Evolutionary conservation across 92 coral and sea anemone species (phyloP).

Genomic region (Anthopleura xanthogrammica): DNA sequence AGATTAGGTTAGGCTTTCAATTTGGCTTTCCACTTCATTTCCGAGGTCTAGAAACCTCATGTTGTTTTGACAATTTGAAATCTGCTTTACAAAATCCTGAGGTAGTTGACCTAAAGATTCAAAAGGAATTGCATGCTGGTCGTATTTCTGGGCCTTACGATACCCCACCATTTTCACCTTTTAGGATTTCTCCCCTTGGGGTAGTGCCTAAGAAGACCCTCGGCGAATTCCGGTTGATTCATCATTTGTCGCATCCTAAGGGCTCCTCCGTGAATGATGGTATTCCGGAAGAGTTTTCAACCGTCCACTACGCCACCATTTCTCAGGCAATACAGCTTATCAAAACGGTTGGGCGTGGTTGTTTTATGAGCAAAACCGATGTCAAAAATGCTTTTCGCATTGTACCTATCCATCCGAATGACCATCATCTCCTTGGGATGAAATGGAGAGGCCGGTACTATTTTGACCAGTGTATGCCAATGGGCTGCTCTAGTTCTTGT

Average conservation of each 20-base stretch:
- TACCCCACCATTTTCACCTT: conserved; percentile 45
- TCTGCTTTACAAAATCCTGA: conserved; percentile 36
- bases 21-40: conserved; percentile 55
- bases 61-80: conserved; percentile 16
- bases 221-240: conserved; percentile 61
- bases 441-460: conserved; percentile 34
- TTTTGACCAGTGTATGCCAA: conserved; percentile 60
- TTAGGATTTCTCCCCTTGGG: conserved; percentile 61
- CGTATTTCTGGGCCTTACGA: conserved; percentile 54
- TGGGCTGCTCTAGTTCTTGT: conserved; percentile 64
- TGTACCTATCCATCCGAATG: conserved; percentile 29
- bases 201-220: conserved; percentile 61
- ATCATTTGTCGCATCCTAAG: conserved; percentile 57
- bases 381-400: conserved; percentile 42
- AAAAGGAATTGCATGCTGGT: conserved; percentile 42
- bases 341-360: conserved; percentile 25
- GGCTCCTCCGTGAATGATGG: conserved; percentile 62
- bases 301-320: conserved; percentile 29
- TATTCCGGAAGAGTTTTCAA: conserved; percentile 10
- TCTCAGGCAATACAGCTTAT: conserved; percentile 28
- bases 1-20: conserved; percentile 27
- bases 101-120: conserved; percentile 40
- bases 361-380: conserved; percentile 45
- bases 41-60: conserved; percentile 15
- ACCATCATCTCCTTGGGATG: conserved; percentile 39